Percentiles rank a stretch among this genome's conserved stretches.
These are phyloP conservation scores for Aporrectodea caliginosa DNA, from an alignment of 1,140 invertebrate species.

Conservation along the genomic window DNA sequence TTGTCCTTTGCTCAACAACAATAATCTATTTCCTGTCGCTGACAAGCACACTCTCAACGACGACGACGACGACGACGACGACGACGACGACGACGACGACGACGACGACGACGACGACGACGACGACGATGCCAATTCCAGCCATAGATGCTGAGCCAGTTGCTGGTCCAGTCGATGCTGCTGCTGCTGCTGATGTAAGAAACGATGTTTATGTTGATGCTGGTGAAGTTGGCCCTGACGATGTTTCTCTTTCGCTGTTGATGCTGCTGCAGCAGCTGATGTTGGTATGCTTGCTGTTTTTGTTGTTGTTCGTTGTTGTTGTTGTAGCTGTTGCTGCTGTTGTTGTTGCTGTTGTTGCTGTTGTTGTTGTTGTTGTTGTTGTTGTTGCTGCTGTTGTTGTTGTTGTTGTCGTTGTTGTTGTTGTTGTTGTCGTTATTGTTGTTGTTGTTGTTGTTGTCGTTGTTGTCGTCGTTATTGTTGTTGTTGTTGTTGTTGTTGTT, in stretches of 20 bases:
- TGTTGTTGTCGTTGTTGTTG: constrained; percentile 29
- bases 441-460: background rate
- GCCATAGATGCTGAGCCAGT: constrained; percentile 13
- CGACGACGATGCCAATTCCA: constrained; percentile 8
- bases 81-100: too few species aligned
- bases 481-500: constrained; percentile 16
- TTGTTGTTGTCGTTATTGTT: constrained; percentile 26
- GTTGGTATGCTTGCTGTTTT: background rate
- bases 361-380: constrained; percentile 27
- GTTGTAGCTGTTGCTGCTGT: background rate
- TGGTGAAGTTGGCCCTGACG: background rate
- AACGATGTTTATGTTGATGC: background rate
- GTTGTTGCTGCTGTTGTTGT: constrained; percentile 31
- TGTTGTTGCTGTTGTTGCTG: constrained; percentile 15
- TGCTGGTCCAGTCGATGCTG: constrained; percentile 6
- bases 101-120: too few species aligned
- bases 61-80: too few species aligned
- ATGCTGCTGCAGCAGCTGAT: background rate
- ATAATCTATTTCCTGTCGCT: too few species aligned
- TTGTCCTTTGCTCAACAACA: too few species aligned
- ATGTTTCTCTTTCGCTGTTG: background rate
- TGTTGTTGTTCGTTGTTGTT: background rate
- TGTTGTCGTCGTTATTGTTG: background rate
- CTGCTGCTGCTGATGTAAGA: background rate
- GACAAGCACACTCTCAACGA: too few species aligned